Conservation (phyloP, 1,140 invertebrate genomes). For the Drosophila mayri region DNA sequence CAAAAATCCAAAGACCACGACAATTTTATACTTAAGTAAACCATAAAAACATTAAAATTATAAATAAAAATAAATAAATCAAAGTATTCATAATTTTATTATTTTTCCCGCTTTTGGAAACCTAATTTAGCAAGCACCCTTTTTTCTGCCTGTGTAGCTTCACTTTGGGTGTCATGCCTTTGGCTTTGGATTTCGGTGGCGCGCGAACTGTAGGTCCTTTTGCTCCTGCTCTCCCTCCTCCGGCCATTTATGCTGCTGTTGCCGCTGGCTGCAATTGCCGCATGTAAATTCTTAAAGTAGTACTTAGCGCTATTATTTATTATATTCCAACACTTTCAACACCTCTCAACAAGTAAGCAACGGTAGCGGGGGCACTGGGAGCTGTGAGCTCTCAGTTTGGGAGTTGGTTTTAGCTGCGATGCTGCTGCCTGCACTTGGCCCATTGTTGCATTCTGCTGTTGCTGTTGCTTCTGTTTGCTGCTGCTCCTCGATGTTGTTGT, state of each 20-base stretch:
- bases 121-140: background rate
- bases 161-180: slow-evolving; percentile 12
- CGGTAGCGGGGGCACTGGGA: slow-evolving; percentile 40
- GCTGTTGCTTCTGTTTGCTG: slow-evolving; percentile 28
- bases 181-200: slow-evolving; percentile 61
- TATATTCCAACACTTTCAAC: slow-evolving; percentile 84
- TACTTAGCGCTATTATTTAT: slow-evolving; percentile 84
- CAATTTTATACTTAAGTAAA: no score
- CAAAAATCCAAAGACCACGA: no score
- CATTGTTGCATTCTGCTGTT: slow-evolving; percentile 64
- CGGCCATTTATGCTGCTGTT: slow-evolving; percentile 27
- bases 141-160: slow-evolving; percentile 28
- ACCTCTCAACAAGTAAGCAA: slow-evolving; percentile 83
- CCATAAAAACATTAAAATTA: no score
- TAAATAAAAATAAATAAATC: no score
- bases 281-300: slow-evolving; percentile 85
- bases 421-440: slow-evolving; percentile 52
- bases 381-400: slow-evolving; percentile 29
- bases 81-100: no score
- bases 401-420: slow-evolving; percentile 29
- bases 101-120: background rate
- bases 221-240: background rate
- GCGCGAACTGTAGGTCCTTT: slow-evolving; percentile 14
- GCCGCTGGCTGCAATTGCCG: slow-evolving; percentile 72
- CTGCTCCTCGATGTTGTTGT: slow-evolving; percentile 66